Evolutionary conservation across 2,113 vertebrate species (phyloP), one percentile per base, ranked within the genome.

Genomic region (Microtus oregoni): DNA sequence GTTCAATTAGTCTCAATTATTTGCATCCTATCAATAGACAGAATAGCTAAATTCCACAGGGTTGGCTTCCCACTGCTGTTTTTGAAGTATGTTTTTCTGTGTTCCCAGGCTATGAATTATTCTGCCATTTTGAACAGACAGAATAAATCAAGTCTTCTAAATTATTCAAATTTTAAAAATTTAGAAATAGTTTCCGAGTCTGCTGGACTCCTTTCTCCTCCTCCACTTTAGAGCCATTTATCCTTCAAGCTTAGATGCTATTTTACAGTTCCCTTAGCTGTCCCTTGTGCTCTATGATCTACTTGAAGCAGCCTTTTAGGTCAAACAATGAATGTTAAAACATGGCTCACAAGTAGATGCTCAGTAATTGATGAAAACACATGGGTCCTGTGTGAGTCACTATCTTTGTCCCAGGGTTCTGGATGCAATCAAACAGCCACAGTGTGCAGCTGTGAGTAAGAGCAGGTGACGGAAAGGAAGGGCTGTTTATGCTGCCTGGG

Each of bases 281-380:
- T 70, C 70, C 19, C 26, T 91, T 50, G 15, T 44, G n/a, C 65
- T 79, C 26, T n/a, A 55, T 35, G 41, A n/a, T 70, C 52, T 32
- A 55, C 61, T 61, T 32, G 22, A 95, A n/a, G 28, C 77, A 50
- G 30, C 7, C 50, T 75, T 86, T 58, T n/a, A 83, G 70, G n/a
- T 30, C 5, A 88, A 35, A 47, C 44, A 78, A 5, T 67, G 9
- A 67, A 41, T 58, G 44, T 89, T 67, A 78, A 72, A 44, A 19
- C 30, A 28, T 85, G 70, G 70, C 44, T 82, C n/a, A 28, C 11
- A 94, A 96, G 22, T 52, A 90, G 26, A 13, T 91, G 41, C 68
- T 77, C 76, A 92, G 41, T 55, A 92, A 96, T 50, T 55, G 83
- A 58, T 47, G 58, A n/a, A 92, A 92, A 90, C 50, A 72, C 10